These are phyloP conservation scores for Lutraria rhynchaena DNA, from an alignment of 1,140 invertebrate species.

Conservation along the genomic window DNA sequence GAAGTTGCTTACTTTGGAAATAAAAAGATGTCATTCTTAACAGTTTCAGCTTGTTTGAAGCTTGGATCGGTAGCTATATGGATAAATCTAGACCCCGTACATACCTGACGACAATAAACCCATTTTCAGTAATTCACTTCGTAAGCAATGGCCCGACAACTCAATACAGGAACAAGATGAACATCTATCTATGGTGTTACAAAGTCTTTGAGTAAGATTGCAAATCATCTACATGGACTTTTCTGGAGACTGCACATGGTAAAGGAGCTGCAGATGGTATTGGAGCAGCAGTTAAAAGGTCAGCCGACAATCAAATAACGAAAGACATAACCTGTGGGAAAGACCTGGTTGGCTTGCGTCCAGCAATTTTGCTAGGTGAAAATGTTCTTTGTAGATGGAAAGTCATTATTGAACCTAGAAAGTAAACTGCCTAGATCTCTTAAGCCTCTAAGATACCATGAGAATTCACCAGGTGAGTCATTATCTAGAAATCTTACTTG, in stretches of 20 bases:
- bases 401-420: background rate
- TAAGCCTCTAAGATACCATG: slow-evolving; percentile 3
- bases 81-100: slow-evolving; percentile 36
- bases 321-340: slow-evolving; percentile 7
- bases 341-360: no score
- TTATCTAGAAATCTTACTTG: no score
- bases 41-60: slow-evolving; percentile 22
- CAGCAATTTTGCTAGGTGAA: background rate
- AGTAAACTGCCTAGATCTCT: slow-evolving; percentile 3
- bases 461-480: slow-evolving; percentile 6
- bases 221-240: slow-evolving; percentile 75
- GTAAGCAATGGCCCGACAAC: slow-evolving; percentile 46
- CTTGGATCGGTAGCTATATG: no score
- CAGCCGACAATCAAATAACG: background rate
- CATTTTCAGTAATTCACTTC: slow-evolving; percentile 26
- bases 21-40: slow-evolving; percentile 27
- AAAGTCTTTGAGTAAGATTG: slow-evolving; percentile 17
- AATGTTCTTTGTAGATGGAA: background rate
- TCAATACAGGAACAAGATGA: no score
- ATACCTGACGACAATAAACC: background rate
- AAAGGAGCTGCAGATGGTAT: slow-evolving; percentile 82
- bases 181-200: slow-evolving; percentile 10
- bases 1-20: slow-evolving; percentile 40
- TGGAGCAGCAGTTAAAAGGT: slow-evolving; percentile 79
- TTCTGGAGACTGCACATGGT: slow-evolving; percentile 81